These are phyloP conservation scores for Coilia nasus DNA, from an alignment of 2,797 vertebrate genomes.

Conservation along the genomic window DNA sequence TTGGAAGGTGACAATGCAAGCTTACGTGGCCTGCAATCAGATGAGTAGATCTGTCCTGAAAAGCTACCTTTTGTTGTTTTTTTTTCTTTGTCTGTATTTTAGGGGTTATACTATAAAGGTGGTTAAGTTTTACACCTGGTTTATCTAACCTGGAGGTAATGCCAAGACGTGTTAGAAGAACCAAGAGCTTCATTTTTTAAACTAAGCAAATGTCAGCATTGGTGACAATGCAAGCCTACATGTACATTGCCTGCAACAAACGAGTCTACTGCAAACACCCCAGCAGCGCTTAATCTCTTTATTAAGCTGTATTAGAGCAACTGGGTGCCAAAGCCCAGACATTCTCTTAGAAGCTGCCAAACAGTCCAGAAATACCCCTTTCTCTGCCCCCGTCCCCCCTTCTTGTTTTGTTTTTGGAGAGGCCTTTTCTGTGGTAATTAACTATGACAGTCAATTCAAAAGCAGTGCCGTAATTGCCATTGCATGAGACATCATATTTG, in stretches of 20 bases:
- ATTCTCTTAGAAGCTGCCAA: conserved; percentile 1
- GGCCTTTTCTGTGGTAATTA: conserved; percentile 2
- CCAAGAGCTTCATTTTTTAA: too few relatives aligned
- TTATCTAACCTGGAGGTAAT: too few relatives aligned
- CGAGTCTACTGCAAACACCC: neutral
- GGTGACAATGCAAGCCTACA: too few relatives aligned
- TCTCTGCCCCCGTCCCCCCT: neutral
- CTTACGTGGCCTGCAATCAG: neutral
- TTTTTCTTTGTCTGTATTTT: too few relatives aligned
- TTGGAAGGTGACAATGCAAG: neutral
- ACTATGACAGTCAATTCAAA: neutral
- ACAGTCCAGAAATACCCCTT: neutral
- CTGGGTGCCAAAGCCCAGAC: neutral
- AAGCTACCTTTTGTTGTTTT: too few relatives aligned
- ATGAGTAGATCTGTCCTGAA: too few relatives aligned
- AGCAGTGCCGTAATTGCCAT: neutral
- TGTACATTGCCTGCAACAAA: neutral
- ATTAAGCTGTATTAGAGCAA: neutral
- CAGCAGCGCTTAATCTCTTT: neutral
- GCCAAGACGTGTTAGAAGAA: too few relatives aligned
- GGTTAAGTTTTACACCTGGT: too few relatives aligned
- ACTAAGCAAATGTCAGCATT: too few relatives aligned
- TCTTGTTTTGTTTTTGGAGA: neutral
- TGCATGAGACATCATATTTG: neutral
- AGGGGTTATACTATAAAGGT: too few relatives aligned